phyloP scores from a whole-genome alignment of 2,113 vertebrate genomes.

The Melanerpes aurifrons region DNA sequence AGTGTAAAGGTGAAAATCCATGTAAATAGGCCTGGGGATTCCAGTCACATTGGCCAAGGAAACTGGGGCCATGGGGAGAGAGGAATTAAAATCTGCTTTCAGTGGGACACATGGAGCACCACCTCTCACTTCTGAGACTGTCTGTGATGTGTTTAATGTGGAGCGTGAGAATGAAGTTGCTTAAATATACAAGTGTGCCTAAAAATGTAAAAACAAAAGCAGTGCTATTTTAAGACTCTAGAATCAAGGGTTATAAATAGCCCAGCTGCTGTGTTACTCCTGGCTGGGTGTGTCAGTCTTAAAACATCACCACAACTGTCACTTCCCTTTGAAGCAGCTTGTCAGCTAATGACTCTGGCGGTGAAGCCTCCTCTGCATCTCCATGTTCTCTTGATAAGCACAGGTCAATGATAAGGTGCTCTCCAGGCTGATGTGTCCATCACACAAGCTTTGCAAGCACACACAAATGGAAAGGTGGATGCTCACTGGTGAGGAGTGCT shows the following conservation, averaged over 20 bases:
- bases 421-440: not conserved
- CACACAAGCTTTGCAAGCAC: not conserved
- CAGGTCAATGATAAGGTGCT: not conserved
- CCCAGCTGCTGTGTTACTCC: conserved; percentile 17
- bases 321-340: conserved; percentile 27
- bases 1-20: not conserved
- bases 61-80: not conserved
- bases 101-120: rapidly evolving
- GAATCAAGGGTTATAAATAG: conserved; percentile 57
- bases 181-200: not conserved
- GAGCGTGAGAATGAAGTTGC: not conserved
- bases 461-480: rapidly evolving
- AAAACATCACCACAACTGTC: conserved; percentile 6
- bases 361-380: not conserved
- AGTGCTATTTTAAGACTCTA: conserved; percentile 41
- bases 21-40: not conserved
- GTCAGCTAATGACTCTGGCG: not conserved
- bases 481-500: rapidly evolving
- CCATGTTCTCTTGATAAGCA: not conserved
- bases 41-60: not conserved
- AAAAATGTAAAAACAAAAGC: conserved; percentile 37
- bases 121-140: not conserved
- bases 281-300: conserved; percentile 21
- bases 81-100: not conserved
- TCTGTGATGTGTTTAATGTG: not conserved